phyloP scores from a whole-genome alignment of 2,113 vertebrate species.

The Petrocephalus zakoni region DNA sequence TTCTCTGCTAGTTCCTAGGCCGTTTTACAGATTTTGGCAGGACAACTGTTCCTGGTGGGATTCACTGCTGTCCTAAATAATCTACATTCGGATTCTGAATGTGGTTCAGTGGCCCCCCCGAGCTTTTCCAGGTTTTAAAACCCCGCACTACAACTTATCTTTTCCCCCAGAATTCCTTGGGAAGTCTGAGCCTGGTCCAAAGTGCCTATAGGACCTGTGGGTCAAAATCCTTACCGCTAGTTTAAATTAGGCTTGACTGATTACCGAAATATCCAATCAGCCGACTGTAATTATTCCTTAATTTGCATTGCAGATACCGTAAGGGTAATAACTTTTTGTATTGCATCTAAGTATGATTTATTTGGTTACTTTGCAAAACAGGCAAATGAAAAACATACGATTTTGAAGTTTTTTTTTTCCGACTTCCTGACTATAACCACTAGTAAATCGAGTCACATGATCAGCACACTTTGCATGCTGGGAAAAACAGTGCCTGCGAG shows the following conservation, averaged over 20 bases:
- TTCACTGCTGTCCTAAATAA: background rate
- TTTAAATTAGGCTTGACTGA: background rate
- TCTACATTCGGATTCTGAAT: background rate
- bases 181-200: background rate
- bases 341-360: background rate
- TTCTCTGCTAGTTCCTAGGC: background rate
- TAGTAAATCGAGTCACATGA: background rate
- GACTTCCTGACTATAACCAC: background rate
- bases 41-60: background rate
- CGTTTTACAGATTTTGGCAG: slow-evolving; percentile 2
- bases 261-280: background rate
- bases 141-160: background rate
- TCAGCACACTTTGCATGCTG: background rate
- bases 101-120: background rate
- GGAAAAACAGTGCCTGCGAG: background rate
- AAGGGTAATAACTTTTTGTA: background rate
- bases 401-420: background rate
- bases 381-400: background rate
- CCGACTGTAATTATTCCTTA: background rate
- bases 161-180: background rate
- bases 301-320: background rate
- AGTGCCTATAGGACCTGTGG: background rate
- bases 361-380: background rate
- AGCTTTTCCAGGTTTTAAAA: background rate
- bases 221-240: background rate